phyloP scores from a whole-genome alignment of 2,113 vertebrate genomes.

The Brachypteracias leptosomus region DNA sequence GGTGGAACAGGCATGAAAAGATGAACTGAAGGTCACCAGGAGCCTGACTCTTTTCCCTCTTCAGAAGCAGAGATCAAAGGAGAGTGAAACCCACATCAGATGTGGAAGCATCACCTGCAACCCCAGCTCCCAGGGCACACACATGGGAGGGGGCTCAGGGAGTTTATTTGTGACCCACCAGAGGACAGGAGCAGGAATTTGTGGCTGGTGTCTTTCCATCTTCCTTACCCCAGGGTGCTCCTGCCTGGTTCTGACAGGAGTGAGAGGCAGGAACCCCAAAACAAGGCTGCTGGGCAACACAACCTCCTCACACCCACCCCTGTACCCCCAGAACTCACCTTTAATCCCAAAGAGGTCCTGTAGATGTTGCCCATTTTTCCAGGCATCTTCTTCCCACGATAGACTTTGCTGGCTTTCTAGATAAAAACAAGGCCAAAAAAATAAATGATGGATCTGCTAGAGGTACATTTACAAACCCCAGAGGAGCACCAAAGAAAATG shows the following conservation, averaged over 20 bases:
- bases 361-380: constrained; percentile 88
- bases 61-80: neutral
- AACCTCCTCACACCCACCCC: neutral
- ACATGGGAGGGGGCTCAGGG: neutral
- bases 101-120: neutral
- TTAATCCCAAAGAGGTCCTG: constrained; percentile 83
- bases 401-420: constrained; percentile 88
- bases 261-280: neutral
- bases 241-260: neutral
- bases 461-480: neutral
- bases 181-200: neutral
- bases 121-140: too few relatives aligned
- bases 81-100: neutral
- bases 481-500: neutral
- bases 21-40: neutral
- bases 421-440: constrained; percentile 10
- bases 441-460: neutral
- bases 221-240: neutral
- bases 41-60: neutral
- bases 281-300: neutral
- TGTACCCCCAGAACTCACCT: constrained; percentile 72
- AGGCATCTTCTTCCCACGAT: constrained; percentile 95
- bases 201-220: neutral
- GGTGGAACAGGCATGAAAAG: neutral
- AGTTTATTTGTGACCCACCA: neutral